A percentile compares a stretch with the other conserved stretches of the same genome.
Evolutionary conservation across 2,888 invertebrate species (phyloP).

Genomic region (Diarsia mendica): DNA sequence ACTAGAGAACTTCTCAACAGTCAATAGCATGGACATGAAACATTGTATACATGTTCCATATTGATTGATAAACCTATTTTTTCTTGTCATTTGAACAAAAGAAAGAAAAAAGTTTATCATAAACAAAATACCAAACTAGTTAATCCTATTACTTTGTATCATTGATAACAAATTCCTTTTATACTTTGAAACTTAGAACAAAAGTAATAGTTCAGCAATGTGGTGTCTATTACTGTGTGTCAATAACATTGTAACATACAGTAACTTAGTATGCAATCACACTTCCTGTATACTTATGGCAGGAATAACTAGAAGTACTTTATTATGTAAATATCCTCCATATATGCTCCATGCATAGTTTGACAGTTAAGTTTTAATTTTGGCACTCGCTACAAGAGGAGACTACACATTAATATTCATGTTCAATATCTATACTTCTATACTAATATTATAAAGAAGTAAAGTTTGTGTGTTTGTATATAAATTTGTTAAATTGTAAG

Average conservation of each 20-base stretch:
- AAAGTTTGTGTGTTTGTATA: no score
- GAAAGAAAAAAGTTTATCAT: background rate
- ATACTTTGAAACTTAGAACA: conserved; percentile 1
- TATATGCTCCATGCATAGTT: conserved; percentile 24
- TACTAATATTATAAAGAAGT: no score
- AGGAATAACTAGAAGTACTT: conserved; percentile 43
- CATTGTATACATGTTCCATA: no score
- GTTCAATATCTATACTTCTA: no score
- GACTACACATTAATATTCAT: conserved; percentile 23
- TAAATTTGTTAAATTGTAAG: no score
- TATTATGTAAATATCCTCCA: conserved; percentile 59
- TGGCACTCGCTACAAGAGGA: conserved; percentile 13
- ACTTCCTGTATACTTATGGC: conserved; percentile 51
- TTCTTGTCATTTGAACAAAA: no score
- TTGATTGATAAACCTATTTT: no score
- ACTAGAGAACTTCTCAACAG: no score
- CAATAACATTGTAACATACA: conserved; percentile 24
- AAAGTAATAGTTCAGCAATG: background rate
- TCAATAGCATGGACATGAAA: no score
- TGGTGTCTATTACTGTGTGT: background rate
- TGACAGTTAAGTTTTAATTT: conserved; percentile 37
- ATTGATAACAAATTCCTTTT: conserved; percentile 25
- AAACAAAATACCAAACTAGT: conserved; percentile 16
- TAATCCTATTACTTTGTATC: conserved; percentile 12
- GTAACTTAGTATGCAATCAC: conserved; percentile 47